Evolutionary conservation across 1,140 invertebrate species (phyloP).

Genomic region (Lepidurus couesii): DNA sequence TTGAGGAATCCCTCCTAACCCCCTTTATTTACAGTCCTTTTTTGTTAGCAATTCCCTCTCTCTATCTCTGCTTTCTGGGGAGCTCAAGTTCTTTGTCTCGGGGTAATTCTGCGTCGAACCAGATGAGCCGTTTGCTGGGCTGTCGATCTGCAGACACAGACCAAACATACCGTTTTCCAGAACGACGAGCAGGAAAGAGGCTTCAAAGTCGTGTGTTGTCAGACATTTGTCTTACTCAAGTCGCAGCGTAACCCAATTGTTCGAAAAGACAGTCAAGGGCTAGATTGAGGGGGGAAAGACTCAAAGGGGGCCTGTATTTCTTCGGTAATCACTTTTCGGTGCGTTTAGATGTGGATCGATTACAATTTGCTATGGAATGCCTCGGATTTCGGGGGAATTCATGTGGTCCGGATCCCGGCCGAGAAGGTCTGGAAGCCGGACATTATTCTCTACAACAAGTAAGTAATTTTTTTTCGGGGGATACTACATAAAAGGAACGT

Average conservation of each 20-base stretch:
- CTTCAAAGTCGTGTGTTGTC: too few species aligned
- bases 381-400: constrained; percentile 51
- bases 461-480: constrained; percentile 34
- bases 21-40: too few species aligned
- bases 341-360: constrained; percentile 40
- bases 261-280: background rate
- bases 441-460: constrained; percentile 55
- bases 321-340: constrained; percentile 31
- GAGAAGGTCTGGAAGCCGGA: constrained; percentile 57
- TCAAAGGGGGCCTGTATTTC: background rate
- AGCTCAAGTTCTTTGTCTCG: too few species aligned
- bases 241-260: constrained; percentile 15
- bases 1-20: too few species aligned
- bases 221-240: constrained; percentile 3
- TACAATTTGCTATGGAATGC: constrained; percentile 39
- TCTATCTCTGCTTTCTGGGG: too few species aligned
- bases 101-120: too few species aligned
- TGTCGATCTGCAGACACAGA: too few species aligned
- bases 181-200: too few species aligned
- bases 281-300: background rate
- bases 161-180: too few species aligned
- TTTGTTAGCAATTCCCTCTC: too few species aligned
- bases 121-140: too few species aligned
- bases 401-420: constrained; percentile 53
- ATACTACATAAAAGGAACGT: background rate